Evolutionary conservation across 2,888 invertebrate genomes (phyloP), one percentile per base, ranked within the genome.

Genomic region (Sepioteuthis lessoniana): DNA sequence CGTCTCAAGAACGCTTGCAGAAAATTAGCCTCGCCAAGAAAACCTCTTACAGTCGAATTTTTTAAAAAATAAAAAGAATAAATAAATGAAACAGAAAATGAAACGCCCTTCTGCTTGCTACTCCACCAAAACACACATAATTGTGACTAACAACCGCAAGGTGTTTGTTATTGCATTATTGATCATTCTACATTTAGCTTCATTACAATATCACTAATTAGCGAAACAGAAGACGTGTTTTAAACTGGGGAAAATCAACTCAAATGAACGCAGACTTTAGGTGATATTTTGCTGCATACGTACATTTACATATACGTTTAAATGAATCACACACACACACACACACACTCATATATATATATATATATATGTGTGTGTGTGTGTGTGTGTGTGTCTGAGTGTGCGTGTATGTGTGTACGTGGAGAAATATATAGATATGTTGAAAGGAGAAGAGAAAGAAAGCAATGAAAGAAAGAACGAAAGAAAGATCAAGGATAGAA

Each of bases 131-230:
- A 76, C 76, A 76, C 76, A 76, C 35, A 76, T 76, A n/a, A 76
- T 76, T 76, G 76, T 76, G 76, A 76, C n/a, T 4, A 76, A 76
- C 76, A n/a, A 76, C 76, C 76, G 76, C 76, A 76, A 76, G 76
- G 76, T 76, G 76, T 76, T 76, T 76, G 35, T 35, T 16, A 76
- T 76, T 4, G n/a, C 16, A 19, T n/a, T 76, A 76, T 76, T 35
- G 76, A 76, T 76, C n/a, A 35, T n/a, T 76, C 76, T 35, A 35
- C n/a, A 35, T 76, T 76, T 76, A 76, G 76, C n/a, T 76, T 76
- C 76, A 76, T 76, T 76, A 76, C 76, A 76, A 76, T 76, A n/a
- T 35, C 76, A 35, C n/a, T 76, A 76, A 76, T 76, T 76, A 76
- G n/a, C 76, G n/a, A 35, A 76, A 76, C 76, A 76, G 10, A 76